Evolutionary conservation across 2,797 vertebrate genomes (phyloP).

Genomic region (Chloroceryle amazona): DNA sequence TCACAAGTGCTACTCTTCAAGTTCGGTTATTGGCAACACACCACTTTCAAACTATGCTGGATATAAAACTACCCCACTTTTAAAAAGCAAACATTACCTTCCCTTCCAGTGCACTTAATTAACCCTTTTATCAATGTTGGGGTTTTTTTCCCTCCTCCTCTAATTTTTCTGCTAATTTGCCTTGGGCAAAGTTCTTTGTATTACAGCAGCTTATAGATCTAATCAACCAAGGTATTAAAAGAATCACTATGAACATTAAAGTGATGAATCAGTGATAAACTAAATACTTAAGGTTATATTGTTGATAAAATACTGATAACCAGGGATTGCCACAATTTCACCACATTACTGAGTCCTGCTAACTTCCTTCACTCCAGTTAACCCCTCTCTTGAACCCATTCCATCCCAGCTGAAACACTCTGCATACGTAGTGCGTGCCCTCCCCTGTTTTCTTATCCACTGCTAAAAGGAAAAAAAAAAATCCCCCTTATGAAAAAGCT

Average conservation of each 20-base stretch:
- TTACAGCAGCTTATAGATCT: constrained; percentile 57
- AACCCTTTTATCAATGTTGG: constrained; percentile 60
- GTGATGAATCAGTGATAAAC: constrained; percentile 52
- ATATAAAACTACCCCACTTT: constrained; percentile 18
- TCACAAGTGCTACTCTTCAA: background rate
- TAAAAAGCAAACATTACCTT: constrained; percentile 33
- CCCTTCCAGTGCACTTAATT: constrained; percentile 57
- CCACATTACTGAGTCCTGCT: background rate
- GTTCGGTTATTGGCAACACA: background rate
- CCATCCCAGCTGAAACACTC: constrained; percentile 31
- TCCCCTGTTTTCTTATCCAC: background rate
- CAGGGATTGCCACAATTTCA: background rate
- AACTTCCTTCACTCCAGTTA: constrained; percentile 11
- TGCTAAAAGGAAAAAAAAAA: background rate
- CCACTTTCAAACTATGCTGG: constrained; percentile 17
- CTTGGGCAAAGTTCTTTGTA: constrained; percentile 60
- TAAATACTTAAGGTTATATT: constrained; percentile 52
- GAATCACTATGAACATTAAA: constrained; percentile 46
- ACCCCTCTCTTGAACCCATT: constrained; percentile 35
- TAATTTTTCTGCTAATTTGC: constrained; percentile 51
- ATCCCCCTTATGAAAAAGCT: background rate
- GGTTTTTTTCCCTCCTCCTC: constrained; percentile 34
- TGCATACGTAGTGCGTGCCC: rapidly evolving
- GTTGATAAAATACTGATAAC: constrained; percentile 58
- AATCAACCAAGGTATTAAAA: constrained; percentile 56